Percentiles rank a stretch among this genome's conserved stretches.
Evolutionary conservation across 2,797 vertebrate species (phyloP).

Genomic region (Myioborus miniatus): DNA sequence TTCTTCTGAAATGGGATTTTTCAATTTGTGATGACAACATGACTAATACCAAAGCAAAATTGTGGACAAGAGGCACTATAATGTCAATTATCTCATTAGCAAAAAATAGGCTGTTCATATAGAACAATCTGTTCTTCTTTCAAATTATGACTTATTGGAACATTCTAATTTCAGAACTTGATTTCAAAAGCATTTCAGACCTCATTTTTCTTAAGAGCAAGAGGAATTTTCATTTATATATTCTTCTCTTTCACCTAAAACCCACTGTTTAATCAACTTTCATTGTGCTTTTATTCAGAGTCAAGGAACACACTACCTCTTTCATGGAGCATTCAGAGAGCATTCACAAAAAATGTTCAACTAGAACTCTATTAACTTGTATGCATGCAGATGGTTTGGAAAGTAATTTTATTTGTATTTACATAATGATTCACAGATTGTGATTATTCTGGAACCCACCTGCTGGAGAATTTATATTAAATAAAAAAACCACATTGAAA

Average conservation of each 20-base stretch:
- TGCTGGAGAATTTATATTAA: background rate
- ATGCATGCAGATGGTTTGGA: background rate
- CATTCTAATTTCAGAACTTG: constrained; percentile 1
- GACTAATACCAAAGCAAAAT: background rate
- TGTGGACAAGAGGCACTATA: background rate
- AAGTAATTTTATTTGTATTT: constrained; percentile 15
- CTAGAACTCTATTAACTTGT: background rate
- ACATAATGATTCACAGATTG: background rate
- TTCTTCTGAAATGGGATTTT: background rate
- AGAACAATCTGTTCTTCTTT: background rate
- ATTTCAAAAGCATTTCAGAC: constrained; percentile 25
- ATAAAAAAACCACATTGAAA: background rate
- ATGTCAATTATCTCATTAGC: background rate
- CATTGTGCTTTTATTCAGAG: background rate
- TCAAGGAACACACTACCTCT: background rate
- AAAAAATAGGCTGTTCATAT: background rate
- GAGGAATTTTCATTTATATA: background rate
- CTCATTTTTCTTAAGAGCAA: background rate
- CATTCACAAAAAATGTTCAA: background rate
- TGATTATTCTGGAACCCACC: background rate
- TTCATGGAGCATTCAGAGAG: background rate
- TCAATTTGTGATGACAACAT: background rate
- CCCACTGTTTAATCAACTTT: constrained; percentile 2
- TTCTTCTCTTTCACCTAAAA: background rate
- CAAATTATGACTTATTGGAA: background rate